Evolutionary conservation across 2,113 vertebrate genomes (phyloP).

Genomic region (Albula goreensis): DNA sequence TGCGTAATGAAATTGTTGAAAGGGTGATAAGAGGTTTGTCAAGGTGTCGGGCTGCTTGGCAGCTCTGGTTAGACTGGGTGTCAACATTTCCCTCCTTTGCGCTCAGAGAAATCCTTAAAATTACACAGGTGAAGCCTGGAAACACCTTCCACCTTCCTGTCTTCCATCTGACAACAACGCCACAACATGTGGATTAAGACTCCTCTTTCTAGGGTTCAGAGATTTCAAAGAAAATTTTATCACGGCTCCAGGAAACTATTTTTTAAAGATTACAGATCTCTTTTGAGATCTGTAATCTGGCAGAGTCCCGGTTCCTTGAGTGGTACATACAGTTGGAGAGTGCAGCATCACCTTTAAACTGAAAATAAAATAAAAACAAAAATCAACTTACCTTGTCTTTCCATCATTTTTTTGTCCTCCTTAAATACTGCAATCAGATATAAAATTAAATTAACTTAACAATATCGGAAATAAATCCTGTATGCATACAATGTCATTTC

Average conservation of each 20-base stretch:
- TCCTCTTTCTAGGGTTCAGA: neutral
- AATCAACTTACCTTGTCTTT: slow-evolving; percentile 71
- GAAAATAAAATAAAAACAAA: slow-evolving; percentile 32
- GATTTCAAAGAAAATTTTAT: neutral
- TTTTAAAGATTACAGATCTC: slow-evolving; percentile 8
- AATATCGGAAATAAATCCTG: slow-evolving; percentile 40
- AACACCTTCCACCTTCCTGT: neutral
- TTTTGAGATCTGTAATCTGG: slow-evolving; percentile 24
- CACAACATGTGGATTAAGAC: neutral
- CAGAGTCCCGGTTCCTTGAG: neutral
- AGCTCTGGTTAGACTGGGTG: slow-evolving; percentile 39
- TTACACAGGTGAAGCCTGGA: slow-evolving; percentile 40
- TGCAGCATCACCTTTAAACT: neutral
- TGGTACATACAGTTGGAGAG: neutral
- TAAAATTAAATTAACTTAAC: slow-evolving; percentile 65
- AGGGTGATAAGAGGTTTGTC: slow-evolving; percentile 50
- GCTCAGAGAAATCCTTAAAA: neutral
- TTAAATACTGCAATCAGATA: slow-evolving; percentile 75
- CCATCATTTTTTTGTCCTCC: slow-evolving; percentile 65
- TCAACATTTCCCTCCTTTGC: slow-evolving; percentile 6
- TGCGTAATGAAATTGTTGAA: slow-evolving; percentile 44
- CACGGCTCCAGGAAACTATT: neutral
- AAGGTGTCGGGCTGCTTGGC: slow-evolving; percentile 66
- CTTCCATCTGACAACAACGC: neutral
- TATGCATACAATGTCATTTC: slow-evolving; percentile 16